Conservation (phyloP, 1,140 invertebrate genomes). For the Cotesia vestalis region DNA sequence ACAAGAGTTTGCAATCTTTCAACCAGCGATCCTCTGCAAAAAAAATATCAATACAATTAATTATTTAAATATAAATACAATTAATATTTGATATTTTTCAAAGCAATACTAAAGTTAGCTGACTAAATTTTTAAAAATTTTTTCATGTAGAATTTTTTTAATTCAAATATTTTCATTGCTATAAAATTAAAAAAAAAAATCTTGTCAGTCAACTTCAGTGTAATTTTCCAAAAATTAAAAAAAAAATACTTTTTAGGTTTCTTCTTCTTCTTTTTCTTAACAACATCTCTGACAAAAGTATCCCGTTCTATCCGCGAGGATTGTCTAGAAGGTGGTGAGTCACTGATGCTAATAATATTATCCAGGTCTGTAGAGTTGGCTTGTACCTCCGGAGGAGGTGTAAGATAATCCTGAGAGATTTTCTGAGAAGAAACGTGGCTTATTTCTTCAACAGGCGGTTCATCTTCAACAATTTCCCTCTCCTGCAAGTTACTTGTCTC, state of each 20-base stretch:
- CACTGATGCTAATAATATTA: conserved; percentile 31
- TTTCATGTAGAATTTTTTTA: no score
- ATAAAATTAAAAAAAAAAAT: no score
- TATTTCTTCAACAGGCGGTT: background rate
- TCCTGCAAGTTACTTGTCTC: no score
- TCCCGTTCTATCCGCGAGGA: conserved; percentile 29
- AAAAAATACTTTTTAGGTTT: conserved; percentile 49
- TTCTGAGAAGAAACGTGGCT: conserved; percentile 34
- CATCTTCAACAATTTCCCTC: background rate
- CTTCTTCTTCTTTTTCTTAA: conserved; percentile 44
- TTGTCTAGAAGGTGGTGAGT: conserved; percentile 20
- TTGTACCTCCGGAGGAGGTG: background rate
- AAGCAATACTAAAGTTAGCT: conserved; percentile 9
- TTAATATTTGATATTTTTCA: conserved; percentile 26
- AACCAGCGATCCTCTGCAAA: conserved; percentile 53
- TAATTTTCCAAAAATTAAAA: no score
- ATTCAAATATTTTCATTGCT: no score
- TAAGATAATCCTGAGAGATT: conserved; percentile 45
- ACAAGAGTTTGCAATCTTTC: conserved; percentile 51
- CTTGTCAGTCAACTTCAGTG: no score
- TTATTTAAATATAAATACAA: no score
- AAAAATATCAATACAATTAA: conserved; percentile 30
- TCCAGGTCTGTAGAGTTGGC: background rate
- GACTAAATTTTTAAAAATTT: no score
- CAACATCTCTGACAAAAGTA: conserved; percentile 24